Evolutionary conservation across 2,888 invertebrate genomes (phyloP), one percentile per base, ranked within the genome.

Genomic region (Andrena camellia): DNA sequence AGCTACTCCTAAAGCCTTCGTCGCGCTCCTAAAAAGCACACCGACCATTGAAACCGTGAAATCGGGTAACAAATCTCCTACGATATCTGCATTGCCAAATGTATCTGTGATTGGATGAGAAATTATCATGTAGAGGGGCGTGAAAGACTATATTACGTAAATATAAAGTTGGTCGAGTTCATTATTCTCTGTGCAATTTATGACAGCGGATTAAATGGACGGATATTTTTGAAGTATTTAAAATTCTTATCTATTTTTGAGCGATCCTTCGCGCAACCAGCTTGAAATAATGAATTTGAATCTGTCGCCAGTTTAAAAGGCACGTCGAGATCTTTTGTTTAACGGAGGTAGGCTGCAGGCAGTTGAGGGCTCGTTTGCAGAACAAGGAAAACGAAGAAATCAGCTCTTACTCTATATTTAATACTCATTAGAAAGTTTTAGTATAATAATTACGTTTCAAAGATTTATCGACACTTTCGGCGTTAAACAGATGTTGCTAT

Each of bases 1-100:
- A 92, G 85, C 83, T 94, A 67, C 90, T 92, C 63, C 80, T 94
- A 52, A 93, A 93, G 77, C 92, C 92, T 26, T 90, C 90, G 57
- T 88, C 88, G 50, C 89, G 90, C 69, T 89, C 81, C 35, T 84
- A 71, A 78, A 74, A 78, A 78, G 75, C 42, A 54, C 26, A 57
- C 67, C 31, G 33, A 26, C 26, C 20, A 23, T 54, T 31, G 63
- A 59, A 42, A 83, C 66, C n/a, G 26, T 33, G 7, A 69, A 63
- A 70, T 77, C 60, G 8, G 5, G 26, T 20, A 8, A 60, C 13
- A 59, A 31, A 67, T 80, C 31, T 60, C 52, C 31, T 31, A 48
- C 29, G 29, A 63, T 42, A 42, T 10, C n/a, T 23, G 69, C 57
- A 69, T 72, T 75, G 57, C 80, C 80, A 80, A 80, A 75, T 59